phyloP scores from a whole-genome alignment of 2,113 vertebrate species.

The Hemiscyllium ocellatum region DNA sequence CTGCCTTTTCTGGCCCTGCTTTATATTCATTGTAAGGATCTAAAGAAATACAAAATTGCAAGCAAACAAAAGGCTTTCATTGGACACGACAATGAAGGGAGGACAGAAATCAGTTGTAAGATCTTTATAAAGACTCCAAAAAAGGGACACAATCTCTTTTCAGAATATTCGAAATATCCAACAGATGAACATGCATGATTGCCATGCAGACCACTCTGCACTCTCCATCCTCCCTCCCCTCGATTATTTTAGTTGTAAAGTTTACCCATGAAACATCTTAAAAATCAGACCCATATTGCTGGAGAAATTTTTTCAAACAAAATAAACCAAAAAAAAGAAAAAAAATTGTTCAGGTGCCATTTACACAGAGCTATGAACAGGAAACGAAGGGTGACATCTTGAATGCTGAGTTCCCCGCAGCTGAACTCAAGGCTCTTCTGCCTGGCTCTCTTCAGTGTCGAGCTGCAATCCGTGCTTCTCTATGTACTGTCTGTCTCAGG shows the following conservation, averaged over 20 bases:
- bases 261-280: conserved; percentile 19
- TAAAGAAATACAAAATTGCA: not conserved
- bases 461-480: not conserved
- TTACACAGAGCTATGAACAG: not conserved
- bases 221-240: not conserved
- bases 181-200: conserved; percentile 34
- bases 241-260: not conserved
- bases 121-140: conserved; percentile 36
- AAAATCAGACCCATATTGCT: conserved; percentile 31
- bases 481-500: not conserved
- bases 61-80: not conserved
- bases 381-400: not conserved
- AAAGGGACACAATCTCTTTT: not conserved
- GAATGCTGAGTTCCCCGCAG: too few relatives aligned
- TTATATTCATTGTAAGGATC: not conserved
- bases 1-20: not conserved
- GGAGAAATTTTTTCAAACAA: conserved; percentile 11
- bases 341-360: not conserved
- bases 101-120: not conserved
- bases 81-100: not conserved
- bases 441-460: not conserved
- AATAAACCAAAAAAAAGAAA: not conserved
- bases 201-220: conserved; percentile 2
- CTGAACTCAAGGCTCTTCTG: not conserved
- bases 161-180: conserved; percentile 1